Evolutionary conservation across 2,113 vertebrate species (phyloP).

Genomic region (Trematocara unimaculatum): DNA sequence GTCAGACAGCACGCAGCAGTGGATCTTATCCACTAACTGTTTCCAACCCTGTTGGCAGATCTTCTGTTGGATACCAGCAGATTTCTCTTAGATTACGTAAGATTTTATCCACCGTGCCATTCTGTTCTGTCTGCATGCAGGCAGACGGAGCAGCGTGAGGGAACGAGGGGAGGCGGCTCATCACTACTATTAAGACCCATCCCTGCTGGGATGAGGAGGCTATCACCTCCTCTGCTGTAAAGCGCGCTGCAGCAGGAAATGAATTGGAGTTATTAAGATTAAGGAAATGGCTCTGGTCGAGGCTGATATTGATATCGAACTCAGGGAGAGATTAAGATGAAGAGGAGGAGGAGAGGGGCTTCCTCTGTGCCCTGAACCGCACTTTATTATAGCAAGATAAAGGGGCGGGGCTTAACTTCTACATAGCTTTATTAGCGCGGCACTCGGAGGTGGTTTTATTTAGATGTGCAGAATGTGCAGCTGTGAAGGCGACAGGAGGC

Average conservation of each 20-base stretch:
- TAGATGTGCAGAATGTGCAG: neutral
- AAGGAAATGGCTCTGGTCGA: neutral
- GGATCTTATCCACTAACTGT: accelerated
- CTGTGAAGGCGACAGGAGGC: neutral
- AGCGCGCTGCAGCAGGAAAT: neutral
- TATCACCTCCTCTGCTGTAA: neutral
- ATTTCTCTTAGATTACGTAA: neutral
- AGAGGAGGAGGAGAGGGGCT: neutral
- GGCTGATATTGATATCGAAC: neutral
- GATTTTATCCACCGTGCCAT: neutral
- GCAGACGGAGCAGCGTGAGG: neutral
- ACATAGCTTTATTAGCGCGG: neutral
- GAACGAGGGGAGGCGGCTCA: neutral
- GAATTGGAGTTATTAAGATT: neutral
- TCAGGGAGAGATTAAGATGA: neutral
- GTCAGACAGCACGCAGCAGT: neutral
- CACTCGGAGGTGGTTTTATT: neutral
- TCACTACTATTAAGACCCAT: neutral
- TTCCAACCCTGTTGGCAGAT: neutral
- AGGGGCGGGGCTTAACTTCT: neutral
- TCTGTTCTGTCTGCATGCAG: neutral
- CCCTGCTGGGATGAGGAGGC: slow-evolving; percentile 5
- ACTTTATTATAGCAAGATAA: neutral
- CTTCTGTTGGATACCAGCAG: neutral
- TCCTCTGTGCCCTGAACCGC: neutral